phyloP scores from a whole-genome alignment of 1,140 invertebrate species.

The Temnothorax nylanderi region DNA sequence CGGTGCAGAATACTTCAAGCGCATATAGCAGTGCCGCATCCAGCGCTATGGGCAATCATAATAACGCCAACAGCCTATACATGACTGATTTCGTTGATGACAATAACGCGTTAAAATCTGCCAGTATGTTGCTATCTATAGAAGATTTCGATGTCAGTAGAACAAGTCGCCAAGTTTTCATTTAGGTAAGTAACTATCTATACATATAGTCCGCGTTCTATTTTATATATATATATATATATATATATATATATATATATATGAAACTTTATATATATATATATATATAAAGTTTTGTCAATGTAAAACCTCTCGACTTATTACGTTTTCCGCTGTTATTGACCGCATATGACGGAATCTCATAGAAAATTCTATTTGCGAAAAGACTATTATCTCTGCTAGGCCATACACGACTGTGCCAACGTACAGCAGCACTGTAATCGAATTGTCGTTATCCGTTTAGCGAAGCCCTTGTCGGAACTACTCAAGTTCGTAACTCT shows the following conservation, averaged over 20 bases:
- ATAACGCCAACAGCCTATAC: slow-evolving; percentile 80
- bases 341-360: not conserved
- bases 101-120: slow-evolving; percentile 80
- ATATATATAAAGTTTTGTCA: not conserved
- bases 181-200: slow-evolving; percentile 50
- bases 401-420: not conserved
- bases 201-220: not conserved
- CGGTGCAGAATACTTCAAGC: slow-evolving; percentile 84
- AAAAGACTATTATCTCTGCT: slow-evolving; percentile 69
- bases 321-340: not conserved
- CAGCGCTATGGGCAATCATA: slow-evolving; percentile 84
- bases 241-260: no score
- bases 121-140: slow-evolving; percentile 82
- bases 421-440: slow-evolving; percentile 66
- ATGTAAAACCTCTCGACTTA: not conserved
- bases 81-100: slow-evolving; percentile 79
- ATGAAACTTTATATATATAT: no score
- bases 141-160: slow-evolving; percentile 84
- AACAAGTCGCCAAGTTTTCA: slow-evolving; percentile 84
- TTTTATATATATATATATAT: not conserved
- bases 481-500: slow-evolving; percentile 40
- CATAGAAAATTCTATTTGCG: slow-evolving; percentile 68
- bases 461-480: slow-evolving; percentile 79
- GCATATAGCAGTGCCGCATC: slow-evolving; percentile 84
- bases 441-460: slow-evolving; percentile 83